A percentile compares a stretch with the other conserved stretches of the same genome.
Evolutionary conservation across 2,113 vertebrate genomes (phyloP).

Genomic region (Oncorhynchus gorbuscha): DNA sequence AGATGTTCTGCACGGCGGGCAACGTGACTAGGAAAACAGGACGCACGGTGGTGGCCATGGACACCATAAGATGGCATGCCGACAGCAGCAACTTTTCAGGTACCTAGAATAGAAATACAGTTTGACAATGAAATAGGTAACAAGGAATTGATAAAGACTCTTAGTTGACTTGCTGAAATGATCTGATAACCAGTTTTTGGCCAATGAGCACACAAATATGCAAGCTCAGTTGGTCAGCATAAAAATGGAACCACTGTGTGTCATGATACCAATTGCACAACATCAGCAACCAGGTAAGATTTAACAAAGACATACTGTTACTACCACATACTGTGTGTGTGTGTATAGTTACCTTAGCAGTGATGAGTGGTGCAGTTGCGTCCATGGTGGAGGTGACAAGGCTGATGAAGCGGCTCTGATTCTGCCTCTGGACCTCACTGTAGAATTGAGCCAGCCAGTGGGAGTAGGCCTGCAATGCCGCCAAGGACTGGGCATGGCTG

Average conservation of each 20-base stretch:
- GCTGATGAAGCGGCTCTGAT: constrained; percentile 87
- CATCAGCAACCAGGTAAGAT: too few relatives aligned
- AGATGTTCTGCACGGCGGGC: constrained; percentile 91
- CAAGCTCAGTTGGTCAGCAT: too few relatives aligned
- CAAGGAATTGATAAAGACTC: background rate
- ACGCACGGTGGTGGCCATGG: constrained; percentile 91
- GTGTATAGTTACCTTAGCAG: constrained; percentile 69
- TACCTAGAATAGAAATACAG: constrained; percentile 73
- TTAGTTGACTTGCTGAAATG: too few relatives aligned
- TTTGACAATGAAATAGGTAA: background rate
- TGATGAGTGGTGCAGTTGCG: constrained; percentile 91
- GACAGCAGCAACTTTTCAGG: constrained; percentile 94
- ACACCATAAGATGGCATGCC: constrained; percentile 91
- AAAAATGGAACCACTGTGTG: too few relatives aligned
- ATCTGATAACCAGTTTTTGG: too few relatives aligned
- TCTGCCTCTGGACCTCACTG: constrained; percentile 89
- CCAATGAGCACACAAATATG: too few relatives aligned
- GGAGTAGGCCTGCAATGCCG: constrained; percentile 92
- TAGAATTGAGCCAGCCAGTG: constrained; percentile 98
- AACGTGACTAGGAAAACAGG: constrained; percentile 91
- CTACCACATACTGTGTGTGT: too few relatives aligned
- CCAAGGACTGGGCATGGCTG: constrained; percentile 95
- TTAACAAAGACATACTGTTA: too few relatives aligned
- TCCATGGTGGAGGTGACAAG: constrained; percentile 91
- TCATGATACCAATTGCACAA: too few relatives aligned